Base-by-base conservation (phyloP, 2,888 invertebrate genomes). In the Lucinisca nassula region DNA sequence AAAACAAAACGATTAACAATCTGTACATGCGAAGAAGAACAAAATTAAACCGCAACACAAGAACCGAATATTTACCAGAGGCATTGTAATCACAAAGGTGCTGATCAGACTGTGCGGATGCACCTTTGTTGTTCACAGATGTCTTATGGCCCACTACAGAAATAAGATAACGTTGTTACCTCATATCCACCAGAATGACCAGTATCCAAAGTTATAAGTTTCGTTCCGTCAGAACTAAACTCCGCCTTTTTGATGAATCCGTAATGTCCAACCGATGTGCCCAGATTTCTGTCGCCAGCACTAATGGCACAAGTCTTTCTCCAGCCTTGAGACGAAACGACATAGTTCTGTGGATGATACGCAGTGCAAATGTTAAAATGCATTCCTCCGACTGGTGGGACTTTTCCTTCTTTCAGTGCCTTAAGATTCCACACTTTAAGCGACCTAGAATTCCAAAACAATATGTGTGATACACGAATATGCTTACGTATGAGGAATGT, bases 321-420 rank as follows among this genome's bases (percentile, higher is more conserved):
- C 90, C 90, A 90, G 6, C 90, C 90, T 40, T 90, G 90, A 0
- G 87, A 78, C 8, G 76, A 79, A 4, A 83, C 87, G 3, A 85
- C 37, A 73, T 79, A 86, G 21, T 74, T 61, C 12, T 82, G 83
- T 17, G 72, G 40, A 21, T 75, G 70, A 55, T 85, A 88, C 37
- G 78, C 72, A 35, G 73, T 35, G 30, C 84, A 82, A 6, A 75
- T 61, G 30, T 80, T 76, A 35, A 82, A 90, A 72, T 88, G 87
- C 30, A 80, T 77, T 0, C 76, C 77, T 6, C 74, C 74, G 3
- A 74, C 74, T 38, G 74, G 74, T 12, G 74, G 74, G 30, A 74
- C 74, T 74, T 45, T 40, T 1, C 74, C 74, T 12, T 74, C 30
- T 0, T 85, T 61, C n/a, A 90, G 77, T 0, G 84, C 27, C 35